Percentiles rank a stretch among this genome's conserved stretches.
phyloP scores from a whole-genome alignment of 2,113 vertebrate genomes.

The Miniopterus natalensis region DNA sequence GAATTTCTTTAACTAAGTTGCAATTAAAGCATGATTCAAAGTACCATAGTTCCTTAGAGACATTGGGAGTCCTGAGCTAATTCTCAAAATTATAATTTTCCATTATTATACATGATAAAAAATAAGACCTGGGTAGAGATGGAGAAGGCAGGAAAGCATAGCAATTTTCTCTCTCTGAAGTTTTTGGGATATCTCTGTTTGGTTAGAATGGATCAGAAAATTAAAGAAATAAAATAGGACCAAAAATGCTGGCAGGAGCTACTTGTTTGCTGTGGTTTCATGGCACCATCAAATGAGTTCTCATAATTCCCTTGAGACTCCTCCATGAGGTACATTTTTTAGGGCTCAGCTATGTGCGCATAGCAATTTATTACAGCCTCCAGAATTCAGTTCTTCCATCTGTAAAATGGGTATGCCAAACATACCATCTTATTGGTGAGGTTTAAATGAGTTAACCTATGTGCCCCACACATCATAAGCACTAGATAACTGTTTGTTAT shows the following conservation, averaged over 20 bases:
- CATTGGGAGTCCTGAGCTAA: neutral
- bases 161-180: neutral
- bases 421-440: neutral
- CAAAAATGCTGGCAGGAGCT: neutral
- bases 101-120: neutral
- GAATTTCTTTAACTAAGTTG: neutral
- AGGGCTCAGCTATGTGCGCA: neutral
- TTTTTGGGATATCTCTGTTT: neutral
- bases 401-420: neutral
- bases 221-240: neutral
- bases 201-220: neutral
- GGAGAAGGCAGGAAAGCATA: neutral
- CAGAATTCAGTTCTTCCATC: neutral
- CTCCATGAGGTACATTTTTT: neutral
- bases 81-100: neutral
- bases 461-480: neutral
- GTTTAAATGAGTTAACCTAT: neutral
- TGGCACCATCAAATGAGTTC: neutral
- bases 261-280: neutral
- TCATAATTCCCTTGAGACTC: rapidly evolving
- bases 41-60: neutral
- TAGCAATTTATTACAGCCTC: neutral
- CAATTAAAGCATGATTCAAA: neutral
- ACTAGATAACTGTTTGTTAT: neutral
- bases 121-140: neutral